A percentile compares a stretch with the other conserved stretches of the same genome.
These are phyloP conservation scores for Dendrolimus houi DNA, from an alignment of 2,888 invertebrate species.

Conservation along the genomic window DNA sequence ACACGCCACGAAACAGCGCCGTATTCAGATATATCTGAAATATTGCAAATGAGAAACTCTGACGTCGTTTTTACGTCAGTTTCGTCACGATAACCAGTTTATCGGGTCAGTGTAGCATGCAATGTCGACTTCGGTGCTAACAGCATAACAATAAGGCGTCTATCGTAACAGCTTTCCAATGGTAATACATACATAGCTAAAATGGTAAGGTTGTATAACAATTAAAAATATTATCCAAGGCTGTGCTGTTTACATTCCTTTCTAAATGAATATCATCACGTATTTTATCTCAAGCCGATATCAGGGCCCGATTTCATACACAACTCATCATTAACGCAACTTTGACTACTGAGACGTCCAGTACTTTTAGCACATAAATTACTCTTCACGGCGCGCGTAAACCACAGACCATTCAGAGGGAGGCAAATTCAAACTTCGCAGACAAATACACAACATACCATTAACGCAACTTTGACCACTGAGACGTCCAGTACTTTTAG, in stretches of 20 bases:
- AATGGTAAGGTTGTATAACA: not conserved
- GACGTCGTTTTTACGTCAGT: not conserved
- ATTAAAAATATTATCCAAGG: not conserved
- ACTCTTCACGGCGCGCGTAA: too few species aligned
- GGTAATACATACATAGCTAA: not conserved
- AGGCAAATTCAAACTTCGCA: too few species aligned
- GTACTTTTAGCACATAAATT: too few species aligned
- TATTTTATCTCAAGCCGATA: not conserved
- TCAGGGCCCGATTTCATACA: too few species aligned
- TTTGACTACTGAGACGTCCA: too few species aligned
- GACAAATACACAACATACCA: too few species aligned
- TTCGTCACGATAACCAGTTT: not conserved
- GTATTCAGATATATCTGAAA: too few species aligned
- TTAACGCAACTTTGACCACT: too few species aligned
- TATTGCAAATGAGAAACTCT: not conserved
- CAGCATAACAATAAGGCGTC: not conserved
- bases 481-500: too few species aligned
- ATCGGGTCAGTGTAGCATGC: not conserved
- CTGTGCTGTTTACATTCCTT: not conserved
- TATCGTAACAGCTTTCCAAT: not conserved
- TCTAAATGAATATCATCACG: not conserved
- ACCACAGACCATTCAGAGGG: too few species aligned
- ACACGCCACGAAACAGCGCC: too few species aligned
- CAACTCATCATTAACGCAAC: too few species aligned
- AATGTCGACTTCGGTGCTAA: not conserved